Percentiles rank a stretch among this genome's conserved stretches.
phyloP scores from a whole-genome alignment of 2,797 vertebrate species.

The Platyrinchus mystaceus region DNA sequence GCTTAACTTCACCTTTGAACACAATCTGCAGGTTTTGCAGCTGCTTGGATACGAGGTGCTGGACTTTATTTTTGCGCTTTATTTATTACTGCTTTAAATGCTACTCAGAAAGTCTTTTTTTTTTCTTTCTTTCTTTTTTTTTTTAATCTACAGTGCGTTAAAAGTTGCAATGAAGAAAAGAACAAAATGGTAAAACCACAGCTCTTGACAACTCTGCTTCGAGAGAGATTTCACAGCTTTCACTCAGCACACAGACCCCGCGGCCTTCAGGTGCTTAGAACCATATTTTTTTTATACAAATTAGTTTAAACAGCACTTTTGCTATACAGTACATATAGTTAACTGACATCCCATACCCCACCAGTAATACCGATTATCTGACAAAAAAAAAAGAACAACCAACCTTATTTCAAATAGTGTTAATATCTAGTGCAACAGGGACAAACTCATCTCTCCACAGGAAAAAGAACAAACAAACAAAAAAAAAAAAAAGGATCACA shows the following conservation, averaged over 20 bases:
- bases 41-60: conserved; percentile 20
- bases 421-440: conserved; percentile 78
- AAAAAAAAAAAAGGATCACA: conserved; percentile 33
- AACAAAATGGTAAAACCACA: conserved; percentile 64
- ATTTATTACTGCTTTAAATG: conserved; percentile 57
- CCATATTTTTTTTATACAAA: conserved; percentile 55
- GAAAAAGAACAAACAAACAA: conserved; percentile 66
- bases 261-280: conserved; percentile 59
- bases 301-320: conserved; percentile 70
- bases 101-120: conserved; percentile 41
- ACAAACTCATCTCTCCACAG: conserved; percentile 79
- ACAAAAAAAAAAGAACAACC: conserved; percentile 9
- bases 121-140: not conserved
- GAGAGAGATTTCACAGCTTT: conserved; percentile 79
- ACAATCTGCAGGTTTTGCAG: conserved; percentile 23
- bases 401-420: conserved; percentile 69
- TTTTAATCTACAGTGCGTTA: conserved; percentile 40
- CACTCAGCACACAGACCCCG: conserved; percentile 34
- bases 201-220: conserved; percentile 70
- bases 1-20: conserved; percentile 40
- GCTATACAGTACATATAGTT: conserved; percentile 67
- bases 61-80: conserved; percentile 6
- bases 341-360: conserved; percentile 59
- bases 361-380: conserved; percentile 56
- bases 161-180: conserved; percentile 61